Percentiles rank a stretch among this genome's conserved stretches.
These are phyloP conservation scores for Aplocera efformata DNA, from an alignment of 2,888 invertebrate species.

Conservation along the genomic window DNA sequence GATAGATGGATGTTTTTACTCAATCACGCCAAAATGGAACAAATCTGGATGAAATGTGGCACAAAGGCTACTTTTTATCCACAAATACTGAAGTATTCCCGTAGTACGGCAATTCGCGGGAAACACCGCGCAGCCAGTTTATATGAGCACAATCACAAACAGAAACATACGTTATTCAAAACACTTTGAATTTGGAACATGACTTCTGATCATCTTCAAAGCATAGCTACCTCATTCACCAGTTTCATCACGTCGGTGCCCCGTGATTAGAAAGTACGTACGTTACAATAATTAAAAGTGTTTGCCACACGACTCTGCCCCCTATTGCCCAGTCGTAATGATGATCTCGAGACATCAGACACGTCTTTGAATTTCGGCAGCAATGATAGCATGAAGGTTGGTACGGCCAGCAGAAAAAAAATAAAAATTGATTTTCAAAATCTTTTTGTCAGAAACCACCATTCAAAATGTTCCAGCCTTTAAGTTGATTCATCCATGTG, in stretches of 20 bases:
- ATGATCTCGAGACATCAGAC: slow-evolving; percentile 43
- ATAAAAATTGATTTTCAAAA: neutral
- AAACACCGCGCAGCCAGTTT: too few species aligned
- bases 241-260: slow-evolving; percentile 29
- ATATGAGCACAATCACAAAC: too few species aligned
- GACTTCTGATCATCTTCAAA: slow-evolving; percentile 5
- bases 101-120: too few species aligned
- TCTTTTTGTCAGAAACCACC: too few species aligned
- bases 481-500: too few species aligned
- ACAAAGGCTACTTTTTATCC: too few species aligned
- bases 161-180: too few species aligned
- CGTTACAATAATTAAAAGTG: slow-evolving; percentile 60
- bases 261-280: slow-evolving; percentile 68
- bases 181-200: slow-evolving; percentile 2
- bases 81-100: too few species aligned
- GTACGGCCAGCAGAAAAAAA: slow-evolving; percentile 40
- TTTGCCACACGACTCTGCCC: slow-evolving; percentile 58
- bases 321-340: slow-evolving; percentile 34
- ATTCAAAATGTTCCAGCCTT: too few species aligned
- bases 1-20: too few species aligned
- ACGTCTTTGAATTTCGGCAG: slow-evolving; percentile 50
- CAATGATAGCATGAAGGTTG: slow-evolving; percentile 27
- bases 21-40: too few species aligned
- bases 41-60: too few species aligned
- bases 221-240: slow-evolving; percentile 26